Conservation (phyloP, 2,888 invertebrate genomes). For the Cepaea hortensis region DNA sequence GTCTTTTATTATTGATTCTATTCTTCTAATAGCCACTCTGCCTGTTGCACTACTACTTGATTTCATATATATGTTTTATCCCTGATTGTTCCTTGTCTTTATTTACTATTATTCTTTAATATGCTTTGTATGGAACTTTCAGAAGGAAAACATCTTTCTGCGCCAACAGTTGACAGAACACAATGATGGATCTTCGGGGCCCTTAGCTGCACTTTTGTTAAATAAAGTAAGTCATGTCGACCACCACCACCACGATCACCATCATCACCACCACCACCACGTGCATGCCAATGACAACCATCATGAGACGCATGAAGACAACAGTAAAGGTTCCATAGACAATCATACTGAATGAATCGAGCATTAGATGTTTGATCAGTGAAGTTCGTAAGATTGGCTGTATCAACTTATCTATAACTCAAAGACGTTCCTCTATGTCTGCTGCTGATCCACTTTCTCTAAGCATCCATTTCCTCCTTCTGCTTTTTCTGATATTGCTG, state of each 20-base stretch:
- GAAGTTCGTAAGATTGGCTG: no score
- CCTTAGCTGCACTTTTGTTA: not conserved
- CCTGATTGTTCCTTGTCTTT: no score
- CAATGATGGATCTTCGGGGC: not conserved
- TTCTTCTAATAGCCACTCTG: no score
- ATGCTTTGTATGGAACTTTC: not conserved
- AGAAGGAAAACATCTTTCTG: constrained; percentile 14
- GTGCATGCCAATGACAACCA: not conserved
- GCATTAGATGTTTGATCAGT: not conserved
- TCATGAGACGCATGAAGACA: not conserved
- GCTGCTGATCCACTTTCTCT: not conserved
- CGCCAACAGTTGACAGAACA: not conserved
- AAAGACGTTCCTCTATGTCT: not conserved
- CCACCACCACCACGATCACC: constrained; percentile 21
- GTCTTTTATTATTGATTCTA: no score
- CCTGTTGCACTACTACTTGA: no score
- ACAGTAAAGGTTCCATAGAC: not conserved
- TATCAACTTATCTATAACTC: no score
- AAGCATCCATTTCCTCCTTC: not conserved
- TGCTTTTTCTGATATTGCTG: not conserved
- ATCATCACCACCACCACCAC: not conserved
- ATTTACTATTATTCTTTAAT: no score
- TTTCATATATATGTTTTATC: no score
- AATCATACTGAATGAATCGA: not conserved
- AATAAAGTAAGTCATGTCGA: constrained; percentile 22